These are phyloP conservation scores for Acrobasis suavella DNA, from an alignment of 2,888 invertebrate species.

Conservation along the genomic window DNA sequence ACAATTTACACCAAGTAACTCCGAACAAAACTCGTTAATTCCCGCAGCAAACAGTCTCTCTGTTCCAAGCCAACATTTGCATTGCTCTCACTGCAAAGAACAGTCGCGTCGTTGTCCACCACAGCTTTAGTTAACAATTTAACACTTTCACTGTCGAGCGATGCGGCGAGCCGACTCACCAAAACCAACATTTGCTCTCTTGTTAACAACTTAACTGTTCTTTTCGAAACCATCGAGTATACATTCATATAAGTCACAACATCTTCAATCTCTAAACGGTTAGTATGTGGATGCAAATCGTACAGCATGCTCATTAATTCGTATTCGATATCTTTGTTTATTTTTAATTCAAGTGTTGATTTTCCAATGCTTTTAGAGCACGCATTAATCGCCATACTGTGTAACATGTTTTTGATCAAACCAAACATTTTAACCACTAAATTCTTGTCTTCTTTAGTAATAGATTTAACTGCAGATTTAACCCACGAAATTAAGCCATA, in stretches of 20 bases:
- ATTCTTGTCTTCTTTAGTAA: conserved; percentile 51
- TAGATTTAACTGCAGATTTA: conserved; percentile 52
- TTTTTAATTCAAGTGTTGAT: conserved; percentile 53
- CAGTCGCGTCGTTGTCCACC: conserved; percentile 45
- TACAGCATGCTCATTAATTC: conserved; percentile 59
- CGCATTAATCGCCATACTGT: conserved; percentile 55
- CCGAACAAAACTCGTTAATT: conserved; percentile 49
- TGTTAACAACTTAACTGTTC: conserved; percentile 57
- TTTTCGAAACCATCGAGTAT: conserved; percentile 58
- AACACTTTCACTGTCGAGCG: conserved; percentile 45
- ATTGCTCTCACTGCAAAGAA: conserved; percentile 52
- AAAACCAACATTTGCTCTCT: conserved; percentile 59
- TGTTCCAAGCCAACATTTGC: conserved; percentile 31
- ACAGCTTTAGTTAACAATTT: conserved; percentile 54
- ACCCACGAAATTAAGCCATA: conserved; percentile 89
- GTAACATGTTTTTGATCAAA: conserved; percentile 54
- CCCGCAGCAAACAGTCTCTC: conserved; percentile 42
- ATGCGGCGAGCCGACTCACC: conserved; percentile 46
- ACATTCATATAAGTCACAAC: conserved; percentile 49
- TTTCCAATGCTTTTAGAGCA: conserved; percentile 53
- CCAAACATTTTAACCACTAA: conserved; percentile 49
- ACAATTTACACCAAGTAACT: conserved; percentile 44
- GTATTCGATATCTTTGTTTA: conserved; percentile 64
- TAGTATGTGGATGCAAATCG: conserved; percentile 51
- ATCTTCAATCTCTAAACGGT: conserved; percentile 52